These are phyloP conservation scores for Brachionus koreanus DNA, from an alignment of 1,140 invertebrate species.

Conservation along the genomic window DNA sequence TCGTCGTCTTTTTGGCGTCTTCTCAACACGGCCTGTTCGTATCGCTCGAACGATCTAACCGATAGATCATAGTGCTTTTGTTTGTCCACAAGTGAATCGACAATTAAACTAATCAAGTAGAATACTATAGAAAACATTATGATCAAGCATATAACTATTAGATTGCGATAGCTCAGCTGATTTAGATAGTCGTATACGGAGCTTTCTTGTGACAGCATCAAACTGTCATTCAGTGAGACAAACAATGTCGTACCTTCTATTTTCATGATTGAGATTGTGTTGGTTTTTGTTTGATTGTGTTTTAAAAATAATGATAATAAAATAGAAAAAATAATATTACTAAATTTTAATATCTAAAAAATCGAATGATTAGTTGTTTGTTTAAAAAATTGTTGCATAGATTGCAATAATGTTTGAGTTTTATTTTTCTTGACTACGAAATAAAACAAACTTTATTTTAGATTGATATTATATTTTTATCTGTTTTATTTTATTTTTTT, in stretches of 20 bases:
- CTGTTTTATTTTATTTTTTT: no score
- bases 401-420: not conserved
- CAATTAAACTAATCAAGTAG: slow-evolving; percentile 21
- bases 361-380: not conserved
- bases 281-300: not conserved
- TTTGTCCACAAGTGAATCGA: slow-evolving; percentile 14
- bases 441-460: not conserved
- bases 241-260: not conserved
- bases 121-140: slow-evolving; percentile 25
- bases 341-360: not conserved
- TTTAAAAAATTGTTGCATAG: not conserved
- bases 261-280: not conserved
- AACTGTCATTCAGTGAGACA: not conserved
- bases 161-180: not conserved
- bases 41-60: not conserved
- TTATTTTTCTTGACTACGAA: not conserved
- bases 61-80: slow-evolving; percentile 20
- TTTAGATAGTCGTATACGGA: not conserved
- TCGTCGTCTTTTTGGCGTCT: not conserved
- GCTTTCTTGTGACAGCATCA: not conserved
- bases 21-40: slow-evolving; percentile 17
- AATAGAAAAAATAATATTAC: not conserved
- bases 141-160: slow-evolving; percentile 5
- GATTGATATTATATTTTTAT: no score
- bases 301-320: not conserved